Conservation (phyloP, 2,888 invertebrate species). For the Tinea trinotella region DNA sequence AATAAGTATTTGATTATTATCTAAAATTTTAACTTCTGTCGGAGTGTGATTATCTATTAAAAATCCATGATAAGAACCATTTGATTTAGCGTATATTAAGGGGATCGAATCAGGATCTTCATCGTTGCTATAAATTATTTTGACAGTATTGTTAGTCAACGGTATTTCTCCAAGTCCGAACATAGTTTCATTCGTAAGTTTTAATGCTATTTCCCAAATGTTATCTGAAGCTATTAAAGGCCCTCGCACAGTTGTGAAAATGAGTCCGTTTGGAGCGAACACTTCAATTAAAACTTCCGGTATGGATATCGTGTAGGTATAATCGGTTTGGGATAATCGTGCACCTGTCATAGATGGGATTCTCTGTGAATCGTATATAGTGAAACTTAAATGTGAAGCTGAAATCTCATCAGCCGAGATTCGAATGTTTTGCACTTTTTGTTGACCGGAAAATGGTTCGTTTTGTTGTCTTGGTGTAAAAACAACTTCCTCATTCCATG, state of each 20-base stretch:
- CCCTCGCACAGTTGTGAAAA: slow-evolving; percentile 69
- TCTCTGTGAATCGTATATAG: slow-evolving; percentile 41
- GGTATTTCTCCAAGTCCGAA: slow-evolving; percentile 72
- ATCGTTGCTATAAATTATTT: slow-evolving; percentile 59
- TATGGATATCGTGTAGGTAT: slow-evolving; percentile 37
- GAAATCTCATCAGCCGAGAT: slow-evolving; percentile 51
- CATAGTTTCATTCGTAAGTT: slow-evolving; percentile 61
- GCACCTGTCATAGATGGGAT: slow-evolving; percentile 22
- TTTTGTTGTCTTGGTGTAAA: slow-evolving; percentile 43
- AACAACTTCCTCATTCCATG: slow-evolving; percentile 43
- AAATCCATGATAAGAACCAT: slow-evolving; percentile 70
- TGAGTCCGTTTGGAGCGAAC: slow-evolving; percentile 35
- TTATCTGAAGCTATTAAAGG: slow-evolving; percentile 72
- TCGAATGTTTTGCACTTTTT: slow-evolving; percentile 35
- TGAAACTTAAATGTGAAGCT: slow-evolving; percentile 43
- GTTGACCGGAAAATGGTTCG: slow-evolving; percentile 41
- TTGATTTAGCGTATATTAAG: slow-evolving; percentile 62
- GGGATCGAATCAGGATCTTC: slow-evolving; percentile 58
- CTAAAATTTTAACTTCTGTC: slow-evolving; percentile 64
- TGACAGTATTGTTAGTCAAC: slow-evolving; percentile 38
- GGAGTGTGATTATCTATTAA: slow-evolving; percentile 65
- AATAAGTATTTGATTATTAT: slow-evolving; percentile 65
- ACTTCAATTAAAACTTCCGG: slow-evolving; percentile 45
- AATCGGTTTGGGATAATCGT: slow-evolving; percentile 37
- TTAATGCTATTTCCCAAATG: slow-evolving; percentile 75